Percentiles rank a stretch among this genome's conserved stretches.
phyloP scores from a whole-genome alignment of 2,888 invertebrate species.

The Spialia ferax region DNA sequence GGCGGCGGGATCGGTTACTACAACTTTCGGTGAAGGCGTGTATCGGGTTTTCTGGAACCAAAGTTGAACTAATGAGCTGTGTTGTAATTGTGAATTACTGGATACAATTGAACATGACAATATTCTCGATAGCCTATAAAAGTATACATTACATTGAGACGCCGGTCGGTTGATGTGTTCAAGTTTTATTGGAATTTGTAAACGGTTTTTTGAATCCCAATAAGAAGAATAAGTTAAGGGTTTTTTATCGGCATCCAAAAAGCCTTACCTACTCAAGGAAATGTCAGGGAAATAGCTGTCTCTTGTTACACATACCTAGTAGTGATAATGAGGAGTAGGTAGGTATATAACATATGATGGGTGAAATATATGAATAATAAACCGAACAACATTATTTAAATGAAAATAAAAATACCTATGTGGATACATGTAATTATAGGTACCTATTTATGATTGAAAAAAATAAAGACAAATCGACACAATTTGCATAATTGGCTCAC shows the following conservation, averaged over 20 bases:
- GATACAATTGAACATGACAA: slow-evolving; percentile 40
- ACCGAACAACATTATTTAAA: too few relatives aligned
- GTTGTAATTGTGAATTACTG: slow-evolving; percentile 43
- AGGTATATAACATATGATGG: too few relatives aligned
- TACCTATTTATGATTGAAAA: neutral
- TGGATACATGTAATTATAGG: neutral
- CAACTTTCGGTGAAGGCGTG: slow-evolving; percentile 50
- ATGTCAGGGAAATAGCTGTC: neutral
- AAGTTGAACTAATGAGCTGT: slow-evolving; percentile 41
- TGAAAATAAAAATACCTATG: neutral
- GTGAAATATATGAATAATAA: too few relatives aligned
- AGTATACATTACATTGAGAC: slow-evolving; percentile 33
- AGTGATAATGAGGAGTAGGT: too few relatives aligned
- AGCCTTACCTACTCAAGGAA: neutral
- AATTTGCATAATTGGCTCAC: neutral
- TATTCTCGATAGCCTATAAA: slow-evolving; percentile 32
- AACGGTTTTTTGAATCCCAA: slow-evolving; percentile 23
- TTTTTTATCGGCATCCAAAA: neutral
- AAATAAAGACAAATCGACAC: neutral
- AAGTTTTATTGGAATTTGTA: slow-evolving; percentile 31
- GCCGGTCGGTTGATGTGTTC: slow-evolving; percentile 26
- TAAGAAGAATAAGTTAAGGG: slow-evolving; percentile 26
- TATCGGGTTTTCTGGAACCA: slow-evolving; percentile 39
- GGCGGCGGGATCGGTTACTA: slow-evolving; percentile 64
- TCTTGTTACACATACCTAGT: neutral